Base-by-base conservation (phyloP, 2,113 vertebrate genomes). In the Carassius carassius region DNA sequence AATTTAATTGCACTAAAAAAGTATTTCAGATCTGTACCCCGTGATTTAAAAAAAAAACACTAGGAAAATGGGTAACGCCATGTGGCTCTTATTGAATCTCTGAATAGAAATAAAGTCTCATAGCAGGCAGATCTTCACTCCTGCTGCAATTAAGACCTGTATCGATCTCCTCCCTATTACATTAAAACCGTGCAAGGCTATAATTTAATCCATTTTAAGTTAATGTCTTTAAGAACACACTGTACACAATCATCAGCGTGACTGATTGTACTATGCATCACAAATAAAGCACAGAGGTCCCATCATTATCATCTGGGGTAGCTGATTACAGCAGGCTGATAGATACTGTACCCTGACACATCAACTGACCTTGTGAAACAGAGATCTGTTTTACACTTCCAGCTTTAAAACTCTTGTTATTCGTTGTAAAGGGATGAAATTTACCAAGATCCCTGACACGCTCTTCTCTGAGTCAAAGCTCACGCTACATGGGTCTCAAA, bases 241-340 rank as follows among this genome's bases (percentile, higher is more conserved):
- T 25, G 49, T 70, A 56, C 80, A 86, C 70, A 78, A 86, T 86
- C 62, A 77, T 86, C 60, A 82, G 72, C 62, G 49, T 86, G 79
- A 77, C 60, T 76, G 56, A 79, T 79, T 72, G 76, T 17, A 25
- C 76, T 29, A 5, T 69, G 32, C 10, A 44, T 47, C n/a, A 19
- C 32, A 82, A 82, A 74, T 84, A 85, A 69, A 44, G 63, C 32
- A 23, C 75, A 84, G 62, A 56, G 47, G 47, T 44, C 37, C n/a
- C 7, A 41, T 63, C 14, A 41, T 78, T 56, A 54, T 54, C 56
- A n/a, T n/a, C 56, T 17, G 4, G 1, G 37, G 35, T 58, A 79
- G 37, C 35, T 62, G 32, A 79, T 63, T 65, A 65, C 56, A 62
- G 29, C 12, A 44, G 56, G 19, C 29, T 58, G 21, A 78, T 47